Conservation (phyloP, 2,888 invertebrate species). For the Gymnosoma rotundatum region DNA sequence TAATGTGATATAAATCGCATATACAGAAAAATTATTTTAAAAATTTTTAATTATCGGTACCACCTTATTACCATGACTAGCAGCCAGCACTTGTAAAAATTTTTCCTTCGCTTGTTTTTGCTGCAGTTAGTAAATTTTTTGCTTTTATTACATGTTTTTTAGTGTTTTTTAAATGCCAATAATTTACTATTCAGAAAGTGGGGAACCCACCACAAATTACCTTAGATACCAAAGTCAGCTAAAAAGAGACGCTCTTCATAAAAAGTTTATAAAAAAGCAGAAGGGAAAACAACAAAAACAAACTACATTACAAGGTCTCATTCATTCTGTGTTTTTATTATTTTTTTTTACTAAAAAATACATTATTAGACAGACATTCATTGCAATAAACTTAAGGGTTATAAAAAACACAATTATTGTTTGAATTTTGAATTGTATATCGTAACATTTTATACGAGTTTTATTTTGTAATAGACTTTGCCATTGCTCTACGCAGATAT, state of each 20-base stretch:
- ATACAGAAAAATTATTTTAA: no score
- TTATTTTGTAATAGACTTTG: not conserved
- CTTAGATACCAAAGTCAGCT: conserved; percentile 14
- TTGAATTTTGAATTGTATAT: not conserved
- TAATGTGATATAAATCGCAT: no score
- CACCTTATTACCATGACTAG: not conserved
- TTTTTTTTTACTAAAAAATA: no score
- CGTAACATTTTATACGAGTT: not conserved
- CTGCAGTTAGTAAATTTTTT: conserved; percentile 39
- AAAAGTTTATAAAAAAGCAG: not conserved
- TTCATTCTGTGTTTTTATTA: not conserved
- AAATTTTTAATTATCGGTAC: not conserved
- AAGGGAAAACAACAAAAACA: not conserved
- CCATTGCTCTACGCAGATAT: no score
- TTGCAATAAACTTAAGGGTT: not conserved
- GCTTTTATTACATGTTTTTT: conserved; percentile 3
- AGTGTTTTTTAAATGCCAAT: conserved; percentile 13
- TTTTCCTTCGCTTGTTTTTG: conserved; percentile 29
- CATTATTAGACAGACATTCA: not conserved
- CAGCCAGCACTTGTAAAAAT: conserved; percentile 38
- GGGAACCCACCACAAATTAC: conserved; percentile 25
- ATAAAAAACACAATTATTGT: not conserved
- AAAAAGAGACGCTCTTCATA: not conserved
- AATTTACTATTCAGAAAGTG: not conserved
- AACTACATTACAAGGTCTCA: not conserved